Base-by-base conservation (phyloP, 2,797 vertebrate genomes). In the Platyrinchus mystaceus region DNA sequence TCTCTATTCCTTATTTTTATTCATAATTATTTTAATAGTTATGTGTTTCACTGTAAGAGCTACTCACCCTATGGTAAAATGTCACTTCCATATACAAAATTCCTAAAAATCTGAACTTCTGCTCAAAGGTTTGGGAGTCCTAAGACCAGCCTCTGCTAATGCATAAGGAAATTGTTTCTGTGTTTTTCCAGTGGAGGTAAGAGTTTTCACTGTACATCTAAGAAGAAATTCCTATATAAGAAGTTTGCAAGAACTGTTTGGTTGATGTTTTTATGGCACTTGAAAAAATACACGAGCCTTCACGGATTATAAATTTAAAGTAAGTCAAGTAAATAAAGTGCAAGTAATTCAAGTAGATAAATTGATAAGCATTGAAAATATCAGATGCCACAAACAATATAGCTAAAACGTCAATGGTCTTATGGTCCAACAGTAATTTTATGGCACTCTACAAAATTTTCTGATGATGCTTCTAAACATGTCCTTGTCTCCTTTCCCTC, bases 61-160 rank as follows among this genome's bases (percentile, higher is more conserved):
- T 73, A 32, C 36, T 84, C 14, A 13, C 1, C 0, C 41, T 43
- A 9, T 20, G 28, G 8, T 27, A 66, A 94, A 89, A 83, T 12
- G 4, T 44, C 14, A 26, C 60, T 56, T 67, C 47, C 30, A 49
- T 19, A 27, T 20, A 39, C 9, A 52, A 86, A 66, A 13, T 75
- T 84, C 8, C 4, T 43, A 55, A 63, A 76, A 89, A 34, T 20
- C 17, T 64, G 21, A 71, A 80, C 28, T 66, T 76, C 55, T 66
- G 1, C 39, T 73, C 26, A 7, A 84, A 75, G 36, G 7, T 66
- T 88, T 53, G 11, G 6, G 53, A 96, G 55, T 77, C 66, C 55
- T 49, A 77, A 91, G 82, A 95, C 79, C 89, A 94, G 73, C 91
- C 85, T 95, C 89, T 95, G 70, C 93, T 84, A 85, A 62, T 89